Conservation (phyloP, 2,113 vertebrate species). For the Otocyon megalotis region DNA sequence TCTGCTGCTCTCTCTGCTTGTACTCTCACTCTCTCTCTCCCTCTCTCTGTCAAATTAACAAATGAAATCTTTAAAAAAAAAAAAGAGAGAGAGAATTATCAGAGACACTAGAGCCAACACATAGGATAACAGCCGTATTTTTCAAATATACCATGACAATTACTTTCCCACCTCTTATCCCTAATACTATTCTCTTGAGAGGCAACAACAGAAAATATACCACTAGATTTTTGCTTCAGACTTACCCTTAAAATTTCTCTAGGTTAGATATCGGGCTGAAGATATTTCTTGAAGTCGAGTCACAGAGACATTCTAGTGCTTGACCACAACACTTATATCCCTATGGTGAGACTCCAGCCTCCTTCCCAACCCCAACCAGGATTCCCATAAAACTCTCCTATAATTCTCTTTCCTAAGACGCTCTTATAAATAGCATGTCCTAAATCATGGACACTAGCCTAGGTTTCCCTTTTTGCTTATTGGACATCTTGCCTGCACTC, state of each 20-base stretch:
- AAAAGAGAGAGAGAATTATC: neutral
- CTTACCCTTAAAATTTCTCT: slow-evolving; percentile 18
- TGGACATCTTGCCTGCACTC: neutral
- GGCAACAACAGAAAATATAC: neutral
- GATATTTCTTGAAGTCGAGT: neutral
- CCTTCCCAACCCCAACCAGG: neutral
- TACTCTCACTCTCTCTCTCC: too few relatives aligned
- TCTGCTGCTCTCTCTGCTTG: too few relatives aligned
- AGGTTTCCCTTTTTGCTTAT: slow-evolving; percentile 12
- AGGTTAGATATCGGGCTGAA: neutral
- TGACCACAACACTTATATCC: neutral
- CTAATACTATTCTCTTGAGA: neutral
- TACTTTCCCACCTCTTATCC: neutral
- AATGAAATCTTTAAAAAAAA: too few relatives aligned
- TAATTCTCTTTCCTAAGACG: neutral
- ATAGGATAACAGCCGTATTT: neutral
- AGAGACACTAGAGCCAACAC: neutral
- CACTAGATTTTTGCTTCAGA: slow-evolving; percentile 44
- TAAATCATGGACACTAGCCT: neutral
- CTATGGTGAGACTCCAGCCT: neutral
- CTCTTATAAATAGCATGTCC: neutral
- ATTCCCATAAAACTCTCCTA: neutral
- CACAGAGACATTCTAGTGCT: neutral
- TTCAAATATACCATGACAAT: neutral
- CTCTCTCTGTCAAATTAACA: too few relatives aligned